Base-by-base conservation (phyloP, 2,797 vertebrate species). In the Fringilla coelebs region DNA sequence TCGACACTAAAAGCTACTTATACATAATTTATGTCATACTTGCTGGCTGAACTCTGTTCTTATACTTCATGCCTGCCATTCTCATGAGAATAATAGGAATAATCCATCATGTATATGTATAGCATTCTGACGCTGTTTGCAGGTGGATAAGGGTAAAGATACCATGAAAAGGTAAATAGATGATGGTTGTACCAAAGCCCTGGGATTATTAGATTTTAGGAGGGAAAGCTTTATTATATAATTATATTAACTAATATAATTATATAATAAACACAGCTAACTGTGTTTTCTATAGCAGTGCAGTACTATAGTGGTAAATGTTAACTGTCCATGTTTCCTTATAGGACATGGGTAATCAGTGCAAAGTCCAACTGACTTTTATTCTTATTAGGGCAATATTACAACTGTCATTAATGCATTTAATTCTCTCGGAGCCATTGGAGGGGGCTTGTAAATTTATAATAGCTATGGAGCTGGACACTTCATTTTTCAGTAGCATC, bases 11-110 rank as follows among this genome's bases (percentile, higher is more conserved):
- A 91, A 95, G 85, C 91, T 92, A 82, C 45, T 96, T 91, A 92
- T 82, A 61, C 54, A 94, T 93, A 93, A 95, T 95, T 92, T 95
- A 96, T 93, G 55, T 71, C 63, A 90, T 62, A 66, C 52, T 93
- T 89, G 31, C 55, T 92, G 75, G 41, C 62, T 93, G 93, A 95
- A 93, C 73, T 96, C 73, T 77, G 26, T 73, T 86, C 90, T 91
- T 66, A 51, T 71, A 81, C 66, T 95, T 94, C 89, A 93, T 86
- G 79, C 26, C 46, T 88, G 76, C 49, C 13, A 3, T 93, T 89
- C 82, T 82, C 80, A 63, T 74, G 73, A 85, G 45, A 57, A 67
- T 93, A 91, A 95, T 71, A 89, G 31, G 45, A 95, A 85, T 71
- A 94, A 96, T 89, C 85, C 72, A 65, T 95, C 92, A 77, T 32